Evolutionary conservation across 1,140 invertebrate genomes (phyloP), one percentile per base, ranked within the genome.

Genomic region (Arion vulgaris): DNA sequence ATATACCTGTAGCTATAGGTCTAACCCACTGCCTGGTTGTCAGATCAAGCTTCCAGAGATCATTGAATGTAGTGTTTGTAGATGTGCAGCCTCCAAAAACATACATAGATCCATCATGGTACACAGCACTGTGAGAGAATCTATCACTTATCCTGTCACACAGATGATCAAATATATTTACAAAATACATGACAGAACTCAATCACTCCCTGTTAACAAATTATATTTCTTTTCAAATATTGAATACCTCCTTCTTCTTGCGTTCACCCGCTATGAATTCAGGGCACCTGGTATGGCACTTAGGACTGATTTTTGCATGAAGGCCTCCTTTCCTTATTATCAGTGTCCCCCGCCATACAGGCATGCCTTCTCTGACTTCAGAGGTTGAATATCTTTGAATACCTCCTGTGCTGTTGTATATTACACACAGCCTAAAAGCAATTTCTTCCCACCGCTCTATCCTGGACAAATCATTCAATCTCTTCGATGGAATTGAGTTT

Each of bases 21-120:
- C 93, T 83, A 32, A 91, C 90, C 97, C 97, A 98, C 86, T 95
- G 94, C 89, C 96, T 94, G 69, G 94, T 95, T 13, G 96, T 95
- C 68, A 99, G 94, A 94, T 99, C 96, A 91, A 99, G 95, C 85
- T 94, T 94, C 98, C 98, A 99, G 15, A 99, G 93, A 93, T 99
- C 98, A 94, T 99, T 99, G 88, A 99, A 99, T 17, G 98, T 97
- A 32, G 98, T 99, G 87, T 95, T 96, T 53, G 96, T 96, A 45
- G 96, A 96, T n/a, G 97, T 98, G 87, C 97, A 98, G 0, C 98
- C 98, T 72, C 98, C 98, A 94, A 99, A 99, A 45, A 99, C 95
- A 91, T 97, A 99, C 96, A 99, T 96, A 2, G 88, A 89, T 80
- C 89, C 89, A 69, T 91, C 86, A 91, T 95, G 94, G 80, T 96